Evolutionary conservation across 2,888 invertebrate genomes (phyloP), one percentile per base, ranked within the genome.

Genomic region (Rhagium mordax): DNA sequence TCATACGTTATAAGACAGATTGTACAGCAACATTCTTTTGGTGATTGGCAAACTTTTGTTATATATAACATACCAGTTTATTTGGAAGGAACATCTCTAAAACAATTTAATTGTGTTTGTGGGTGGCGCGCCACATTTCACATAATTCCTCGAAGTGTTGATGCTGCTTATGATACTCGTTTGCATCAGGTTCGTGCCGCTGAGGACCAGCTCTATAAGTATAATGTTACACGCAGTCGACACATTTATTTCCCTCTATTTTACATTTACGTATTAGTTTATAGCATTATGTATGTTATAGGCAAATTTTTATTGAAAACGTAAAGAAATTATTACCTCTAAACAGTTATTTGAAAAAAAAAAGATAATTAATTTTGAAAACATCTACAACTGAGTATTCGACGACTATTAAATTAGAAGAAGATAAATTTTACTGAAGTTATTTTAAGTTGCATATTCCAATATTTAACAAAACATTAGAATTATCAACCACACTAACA

Each of bases 141-240:
- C 15, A 55, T 66, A 41, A 41, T 66, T 66, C 66, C 66, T 55
- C 66, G 66, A 70, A 70, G 70, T 70, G 70, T 61, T 70, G 70
- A 70, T 70, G 70, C 61, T 70, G 55, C 61, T 70, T 53, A 62
- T 53, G 70, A 70, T 70, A 70, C 61, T 16, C 66, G 66, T 66
- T 55, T 33, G 51, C 47, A 5, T 66, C 47, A 47, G 27, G 61
- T 70, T 60, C 33, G 48, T 55, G 62, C 70, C 55, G 53, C 55
- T 62, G 61, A 49, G 49, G 59, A 70, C 70, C 61, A 62, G 62
- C 70, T 60, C 51, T 24, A 70, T 70, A 70, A 62, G 70, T 70
- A 62, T 70, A 70, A 70, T 53, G 70, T 70, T 70, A 70, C 70
- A 70, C 47, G 53, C 49, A 70, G 70, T 61, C 62, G 61, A 70